phyloP scores from a whole-genome alignment of 2,113 vertebrate genomes.

The Vimba vimba region DNA sequence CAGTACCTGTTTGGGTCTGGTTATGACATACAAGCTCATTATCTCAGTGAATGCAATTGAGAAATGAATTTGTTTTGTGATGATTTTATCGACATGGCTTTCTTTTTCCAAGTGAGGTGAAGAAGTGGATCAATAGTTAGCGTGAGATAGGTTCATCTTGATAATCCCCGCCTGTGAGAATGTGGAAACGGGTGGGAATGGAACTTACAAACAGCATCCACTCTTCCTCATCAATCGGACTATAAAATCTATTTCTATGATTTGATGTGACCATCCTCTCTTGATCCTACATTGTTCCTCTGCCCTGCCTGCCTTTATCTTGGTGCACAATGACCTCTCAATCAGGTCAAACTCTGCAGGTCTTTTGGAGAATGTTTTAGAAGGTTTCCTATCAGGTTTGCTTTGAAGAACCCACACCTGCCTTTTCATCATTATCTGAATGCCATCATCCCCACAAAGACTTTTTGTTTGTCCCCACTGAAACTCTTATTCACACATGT shows the following conservation, averaged over 20 bases:
- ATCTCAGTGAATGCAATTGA: constrained; percentile 64
- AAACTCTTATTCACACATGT: constrained; percentile 47
- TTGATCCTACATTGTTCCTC: constrained; percentile 34
- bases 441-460: constrained; percentile 41
- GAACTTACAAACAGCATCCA: constrained; percentile 25
- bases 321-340: constrained; percentile 42
- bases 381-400: constrained; percentile 35
- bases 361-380: constrained; percentile 40
- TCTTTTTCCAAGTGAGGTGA: constrained; percentile 67
- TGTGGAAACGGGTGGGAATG: constrained; percentile 38
- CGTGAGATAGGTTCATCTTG: constrained; percentile 65
- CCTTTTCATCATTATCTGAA: constrained; percentile 49
- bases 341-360: constrained; percentile 24
- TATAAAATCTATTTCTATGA: constrained; percentile 28
- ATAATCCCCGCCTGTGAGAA: constrained; percentile 65
- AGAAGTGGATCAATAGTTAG: constrained; percentile 69
- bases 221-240: constrained; percentile 41
- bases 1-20: not conserved
- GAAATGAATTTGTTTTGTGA: constrained; percentile 70
- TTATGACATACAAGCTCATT: constrained; percentile 67
- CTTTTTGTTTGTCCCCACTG: constrained; percentile 56
- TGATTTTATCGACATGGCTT: constrained; percentile 72
- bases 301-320: constrained; percentile 43
- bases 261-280: constrained; percentile 35
- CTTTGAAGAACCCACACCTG: constrained; percentile 54